Conservation (phyloP, 1,140 invertebrate species). For the Telenomus remus region DNA sequence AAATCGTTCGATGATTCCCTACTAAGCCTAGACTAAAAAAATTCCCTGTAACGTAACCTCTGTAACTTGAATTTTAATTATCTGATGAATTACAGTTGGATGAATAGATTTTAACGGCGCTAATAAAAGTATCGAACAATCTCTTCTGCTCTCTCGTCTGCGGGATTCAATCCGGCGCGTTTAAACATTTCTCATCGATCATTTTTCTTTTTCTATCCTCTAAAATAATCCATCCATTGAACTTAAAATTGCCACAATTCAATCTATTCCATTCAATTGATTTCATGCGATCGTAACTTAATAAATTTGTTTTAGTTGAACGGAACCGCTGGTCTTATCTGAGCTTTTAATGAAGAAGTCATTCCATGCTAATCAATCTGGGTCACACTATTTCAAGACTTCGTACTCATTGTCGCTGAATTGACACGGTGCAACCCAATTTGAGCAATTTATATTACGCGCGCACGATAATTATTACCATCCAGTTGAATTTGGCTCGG, state of each 20-base stretch:
- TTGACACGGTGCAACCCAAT: neutral
- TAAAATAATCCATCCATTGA: neutral
- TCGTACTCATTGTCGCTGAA: neutral
- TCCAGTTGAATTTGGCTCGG: no score
- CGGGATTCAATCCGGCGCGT: no score
- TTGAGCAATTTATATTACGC: neutral
- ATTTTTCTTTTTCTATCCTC: no score
- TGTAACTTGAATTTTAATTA: no score
- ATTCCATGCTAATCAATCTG: neutral
- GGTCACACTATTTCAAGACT: neutral
- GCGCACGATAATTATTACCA: neutral
- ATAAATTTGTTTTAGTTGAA: slow-evolving; percentile 1
- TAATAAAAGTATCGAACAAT: no score
- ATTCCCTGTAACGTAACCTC: no score
- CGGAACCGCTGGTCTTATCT: neutral
- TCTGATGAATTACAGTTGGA: no score
- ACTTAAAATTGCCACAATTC: neutral
- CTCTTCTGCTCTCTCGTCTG: no score
- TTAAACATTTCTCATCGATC: no score
- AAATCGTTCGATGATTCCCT: no score
- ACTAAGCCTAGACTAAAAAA: no score
- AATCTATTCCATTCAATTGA: neutral
- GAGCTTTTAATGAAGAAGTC: neutral
- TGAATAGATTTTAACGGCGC: no score
- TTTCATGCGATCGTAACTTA: neutral